Evolutionary conservation across 1,140 invertebrate genomes (phyloP), one percentile per base, ranked within the genome.

Genomic region (Cherax quadricarinatus): DNA sequence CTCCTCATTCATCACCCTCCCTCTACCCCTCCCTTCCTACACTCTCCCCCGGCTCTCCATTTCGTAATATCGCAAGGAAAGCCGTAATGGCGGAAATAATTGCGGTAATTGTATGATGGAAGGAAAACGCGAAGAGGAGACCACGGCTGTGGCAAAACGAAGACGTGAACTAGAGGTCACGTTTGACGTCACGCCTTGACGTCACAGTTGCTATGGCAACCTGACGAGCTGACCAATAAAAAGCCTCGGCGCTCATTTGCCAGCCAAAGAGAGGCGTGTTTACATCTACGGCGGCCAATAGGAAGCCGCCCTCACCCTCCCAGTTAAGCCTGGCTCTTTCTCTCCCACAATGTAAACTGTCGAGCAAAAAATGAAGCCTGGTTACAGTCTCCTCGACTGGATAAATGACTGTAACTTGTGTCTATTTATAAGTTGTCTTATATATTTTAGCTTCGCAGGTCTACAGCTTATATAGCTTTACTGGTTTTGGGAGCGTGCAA

Each of bases 111-210:
- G 30, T 2, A 1, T 16, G 18, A 18, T 66, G 62, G 5, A 66
- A 21, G 62, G 10, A 60, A 60, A 81, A n/a, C 21, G 80, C 16
- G 84, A 73, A 73, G 70, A 14, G 9, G 57, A 70, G 62, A 66
- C 49, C 84, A 62, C 62, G 24, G 84, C 18, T 21, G 48, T 24
- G 24, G 84, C 62, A 41, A 73, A 66, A 66, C 84, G 84, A 49
- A 86, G 41, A n/a, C 62, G 84, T 5, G 57, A 60, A 60, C 84
- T 86, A 86, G 84, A 86, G 84, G 84, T 86, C 84, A 86, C 84
- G 84, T 86, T 86, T 86, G 84, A 86, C 84, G 84, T 86, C 84
- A 86, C 84, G 84, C 60, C 84, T 86, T 86, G 84, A 86, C 84
- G 84, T 86, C 84, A 86, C 66, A 73, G 84, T 86, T 70, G 62